Conservation (phyloP, 2,797 vertebrate species). For the Parauchenoglanis punctatus region DNA sequence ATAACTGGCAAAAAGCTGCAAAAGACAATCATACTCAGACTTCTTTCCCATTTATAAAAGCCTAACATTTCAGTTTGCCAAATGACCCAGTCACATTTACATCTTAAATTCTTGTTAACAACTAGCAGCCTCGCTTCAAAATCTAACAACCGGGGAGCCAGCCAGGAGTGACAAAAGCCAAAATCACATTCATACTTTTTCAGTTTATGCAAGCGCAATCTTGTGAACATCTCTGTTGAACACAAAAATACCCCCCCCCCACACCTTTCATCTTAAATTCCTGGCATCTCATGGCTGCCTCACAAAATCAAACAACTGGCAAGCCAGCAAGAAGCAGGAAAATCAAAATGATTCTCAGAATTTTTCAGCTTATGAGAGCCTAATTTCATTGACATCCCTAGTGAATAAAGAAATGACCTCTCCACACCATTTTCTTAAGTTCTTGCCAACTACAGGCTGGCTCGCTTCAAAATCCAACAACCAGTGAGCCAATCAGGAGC, state of each 20-base stretch:
- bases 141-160: background rate
- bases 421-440: background rate
- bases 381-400: background rate
- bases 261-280: background rate
- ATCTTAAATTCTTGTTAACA: background rate
- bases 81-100: background rate
- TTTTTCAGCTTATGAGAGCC: background rate
- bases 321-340: background rate
- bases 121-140: background rate
- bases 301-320: background rate
- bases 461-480: background rate
- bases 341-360: background rate
- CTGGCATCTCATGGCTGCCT: background rate
- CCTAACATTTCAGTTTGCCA: background rate
- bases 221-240: background rate
- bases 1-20: background rate
- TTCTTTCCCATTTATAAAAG: background rate
- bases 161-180: background rate
- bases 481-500: background rate
- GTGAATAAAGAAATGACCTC: background rate
- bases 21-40: background rate
- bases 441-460: background rate
- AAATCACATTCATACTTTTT: background rate
- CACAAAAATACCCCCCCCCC: background rate
- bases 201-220: background rate